Base-by-base conservation (phyloP, 2,888 invertebrate genomes). In the Drosophila diplacantha region DNA sequence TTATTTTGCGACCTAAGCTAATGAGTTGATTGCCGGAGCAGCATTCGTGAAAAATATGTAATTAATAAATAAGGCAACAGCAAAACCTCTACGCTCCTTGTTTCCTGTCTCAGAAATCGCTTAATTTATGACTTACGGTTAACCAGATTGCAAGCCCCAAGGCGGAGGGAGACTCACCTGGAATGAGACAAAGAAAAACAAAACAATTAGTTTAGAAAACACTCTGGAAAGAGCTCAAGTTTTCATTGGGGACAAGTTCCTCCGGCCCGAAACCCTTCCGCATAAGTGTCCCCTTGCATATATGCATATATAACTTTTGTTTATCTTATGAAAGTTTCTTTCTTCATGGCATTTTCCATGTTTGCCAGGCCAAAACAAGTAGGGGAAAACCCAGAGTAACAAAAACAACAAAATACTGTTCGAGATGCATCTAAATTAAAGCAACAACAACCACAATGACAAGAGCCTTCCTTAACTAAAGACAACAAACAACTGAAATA, bases 341-440 rank as follows among this genome's bases (percentile, higher is more conserved):
- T 62, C 11, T 29, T 20, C 39, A 46, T 62, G 47, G 62, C 62
- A 43, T 62, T 64, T 54, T 41, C 52, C 62, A 56, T 67, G 60
- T 58, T 58, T 49, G 56, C 47, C 34, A 43, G n/a, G 34, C 18
- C 44, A 44, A 44, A 44, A 41, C 41, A 41, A 49, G 53, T 38
- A 22, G 24, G 16, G 11, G 29, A 26, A 58, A 46, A 43, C 11
- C 3, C n/a, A 44, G 24, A 18, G 22, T 34, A 47, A 43, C 26
- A 60, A 32, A 29, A 60, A 43, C 26, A 52, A 35, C 62, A 67
- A 44, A 44, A 29, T 44, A 61, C 53, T 62, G 56, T 67, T 56
- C 55, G 50, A 71, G 71, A 62, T 71, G 62, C 71, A 67, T 71
- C 67, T 69, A 69, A 69, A 69, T 69, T 69, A 69, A 69, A 69